Percentiles rank a stretch among this genome's conserved stretches.
Conservation (phyloP, 2,797 vertebrate species). For the Lacerta bilineata region DNA sequence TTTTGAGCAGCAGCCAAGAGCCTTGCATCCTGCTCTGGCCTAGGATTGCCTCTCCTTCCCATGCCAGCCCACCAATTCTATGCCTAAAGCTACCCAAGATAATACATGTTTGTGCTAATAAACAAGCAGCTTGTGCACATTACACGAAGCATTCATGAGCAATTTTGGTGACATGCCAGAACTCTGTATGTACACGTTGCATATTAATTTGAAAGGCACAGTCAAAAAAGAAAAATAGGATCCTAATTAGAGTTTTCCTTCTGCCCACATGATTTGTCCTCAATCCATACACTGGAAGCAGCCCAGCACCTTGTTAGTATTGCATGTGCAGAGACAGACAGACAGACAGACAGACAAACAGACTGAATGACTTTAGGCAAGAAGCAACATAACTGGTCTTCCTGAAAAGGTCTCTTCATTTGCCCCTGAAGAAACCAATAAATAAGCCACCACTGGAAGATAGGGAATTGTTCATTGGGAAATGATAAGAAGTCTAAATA, state of each 20-base stretch:
- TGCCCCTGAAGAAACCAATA: neutral
- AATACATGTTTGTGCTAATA: constrained; percentile 54
- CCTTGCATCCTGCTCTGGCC: no score
- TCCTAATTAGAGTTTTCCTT: constrained; percentile 45
- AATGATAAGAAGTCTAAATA: no score
- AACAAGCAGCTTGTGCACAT: constrained; percentile 48
- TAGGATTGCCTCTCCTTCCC: neutral
- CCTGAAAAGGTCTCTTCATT: neutral
- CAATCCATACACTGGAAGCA: constrained; percentile 50
- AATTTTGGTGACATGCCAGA: constrained; percentile 45
- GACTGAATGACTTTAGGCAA: neutral
- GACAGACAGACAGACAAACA: neutral
- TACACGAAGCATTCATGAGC: neutral
- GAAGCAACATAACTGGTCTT: neutral
- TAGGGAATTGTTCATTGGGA: no score
- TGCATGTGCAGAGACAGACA: neutral
- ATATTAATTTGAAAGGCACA: constrained; percentile 63
- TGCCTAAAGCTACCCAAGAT: constrained; percentile 57
- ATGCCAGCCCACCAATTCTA: constrained; percentile 9
- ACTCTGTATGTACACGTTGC: constrained; percentile 57
- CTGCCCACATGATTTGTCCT: constrained; percentile 52
- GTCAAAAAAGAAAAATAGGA: constrained; percentile 48
- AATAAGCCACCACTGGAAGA: neutral
- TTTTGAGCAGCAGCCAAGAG: no score
- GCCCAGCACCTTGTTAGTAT: constrained; percentile 24